Conservation (phyloP, 2,797 vertebrate species). For the Austrolebias charrua region DNA sequence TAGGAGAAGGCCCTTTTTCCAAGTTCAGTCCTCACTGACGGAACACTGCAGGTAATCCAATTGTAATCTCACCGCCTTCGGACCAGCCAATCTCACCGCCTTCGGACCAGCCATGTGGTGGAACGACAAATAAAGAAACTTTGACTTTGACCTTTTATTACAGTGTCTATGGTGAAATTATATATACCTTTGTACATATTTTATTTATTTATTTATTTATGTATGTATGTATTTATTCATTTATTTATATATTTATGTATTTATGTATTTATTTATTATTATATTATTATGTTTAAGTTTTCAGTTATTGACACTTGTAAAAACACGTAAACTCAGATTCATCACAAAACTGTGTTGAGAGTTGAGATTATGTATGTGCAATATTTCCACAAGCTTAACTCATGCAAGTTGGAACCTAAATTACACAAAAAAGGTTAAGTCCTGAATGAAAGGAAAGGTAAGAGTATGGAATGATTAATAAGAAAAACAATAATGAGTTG, state of each 20-base stretch:
- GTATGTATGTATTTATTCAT: not conserved
- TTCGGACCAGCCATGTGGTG: too few species aligned
- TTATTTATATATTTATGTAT: too few species aligned
- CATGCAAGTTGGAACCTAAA: constrained; percentile 5
- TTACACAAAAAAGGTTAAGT: constrained; percentile 30
- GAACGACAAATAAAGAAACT: too few species aligned
- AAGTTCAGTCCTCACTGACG: too few species aligned
- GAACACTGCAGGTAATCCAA: too few species aligned
- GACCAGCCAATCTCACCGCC: too few species aligned
- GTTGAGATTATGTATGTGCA: not conserved
- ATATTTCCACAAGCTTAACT: constrained; percentile 6
- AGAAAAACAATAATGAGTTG: constrained; percentile 37
- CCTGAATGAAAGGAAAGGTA: constrained; percentile 32
- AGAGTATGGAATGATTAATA: constrained; percentile 32
- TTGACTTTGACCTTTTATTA: too few species aligned
- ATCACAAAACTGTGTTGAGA: not conserved
- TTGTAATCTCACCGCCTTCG: too few species aligned
- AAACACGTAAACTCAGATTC: not conserved
- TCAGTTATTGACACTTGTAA: not conserved
- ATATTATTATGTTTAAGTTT: not conserved
- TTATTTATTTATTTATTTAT: too few species aligned
- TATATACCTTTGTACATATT: too few species aligned
- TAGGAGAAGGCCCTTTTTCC: too few species aligned
- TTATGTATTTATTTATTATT: not conserved
- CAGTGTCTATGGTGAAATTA: too few species aligned